A percentile compares a stretch with the other conserved stretches of the same genome.
Evolutionary conservation across 1,140 invertebrate species (phyloP).

Genomic region (Tachypleus tridentatus): DNA sequence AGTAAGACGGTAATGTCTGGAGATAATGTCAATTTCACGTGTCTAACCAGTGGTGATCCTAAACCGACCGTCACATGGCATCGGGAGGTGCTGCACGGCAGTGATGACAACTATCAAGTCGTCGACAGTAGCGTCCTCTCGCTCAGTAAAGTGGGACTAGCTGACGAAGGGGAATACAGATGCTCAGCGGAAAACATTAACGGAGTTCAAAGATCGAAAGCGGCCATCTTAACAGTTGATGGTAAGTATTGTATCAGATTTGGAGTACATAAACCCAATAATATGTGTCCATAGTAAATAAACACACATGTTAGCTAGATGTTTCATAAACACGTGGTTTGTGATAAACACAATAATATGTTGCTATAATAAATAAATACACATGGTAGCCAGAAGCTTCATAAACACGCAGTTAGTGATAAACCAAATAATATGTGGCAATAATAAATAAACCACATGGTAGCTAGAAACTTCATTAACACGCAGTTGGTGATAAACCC

Average conservation of each 20-base stretch:
- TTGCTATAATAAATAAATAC: no score
- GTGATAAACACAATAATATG: no score
- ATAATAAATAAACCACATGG: no score
- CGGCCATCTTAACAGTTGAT: conserved; percentile 20
- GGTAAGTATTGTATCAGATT: conserved; percentile 8
- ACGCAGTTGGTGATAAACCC: no score
- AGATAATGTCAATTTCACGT: conserved; percentile 71
- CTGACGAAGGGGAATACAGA: conserved; percentile 21
- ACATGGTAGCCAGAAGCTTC: no score
- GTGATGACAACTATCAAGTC: conserved; percentile 10
- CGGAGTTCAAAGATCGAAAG: conserved; percentile 14
- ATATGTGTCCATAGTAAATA: no score
- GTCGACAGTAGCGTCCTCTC: conserved; percentile 16
- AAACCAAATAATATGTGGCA: no score
- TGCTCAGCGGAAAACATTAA: conserved; percentile 19
- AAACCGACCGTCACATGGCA: conserved; percentile 79
- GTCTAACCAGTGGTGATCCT: conserved; percentile 76
- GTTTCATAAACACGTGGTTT: no score
- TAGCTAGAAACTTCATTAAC: no score
- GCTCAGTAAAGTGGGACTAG: conserved; percentile 18
- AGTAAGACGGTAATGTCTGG: conserved; percentile 81
- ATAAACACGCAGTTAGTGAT: no score
- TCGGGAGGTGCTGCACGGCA: conserved; percentile 42
- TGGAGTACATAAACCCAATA: no score
- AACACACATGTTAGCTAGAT: no score